A percentile compares a stretch with the other conserved stretches of the same genome.
These are phyloP conservation scores for Platyscapa corneri DNA, from an alignment of 1,140 invertebrate genomes.

Conservation along the genomic window DNA sequence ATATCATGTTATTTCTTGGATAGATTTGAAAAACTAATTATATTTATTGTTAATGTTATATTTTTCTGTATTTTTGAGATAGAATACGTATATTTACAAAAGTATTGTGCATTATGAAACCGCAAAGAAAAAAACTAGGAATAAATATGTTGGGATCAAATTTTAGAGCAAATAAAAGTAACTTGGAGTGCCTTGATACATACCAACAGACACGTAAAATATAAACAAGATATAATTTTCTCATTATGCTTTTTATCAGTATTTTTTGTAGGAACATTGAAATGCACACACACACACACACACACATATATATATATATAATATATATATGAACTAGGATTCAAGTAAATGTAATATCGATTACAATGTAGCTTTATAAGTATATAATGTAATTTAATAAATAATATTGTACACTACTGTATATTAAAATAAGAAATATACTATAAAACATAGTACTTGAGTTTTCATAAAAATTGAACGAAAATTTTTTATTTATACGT, in stretches of 20 bases:
- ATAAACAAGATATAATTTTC: slow-evolving; percentile 1
- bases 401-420: not conserved
- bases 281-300: too few relatives aligned
- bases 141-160: slow-evolving; percentile 15
- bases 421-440: slow-evolving; percentile 8
- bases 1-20: not conserved
- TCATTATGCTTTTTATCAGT: slow-evolving; percentile 23
- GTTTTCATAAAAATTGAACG: not conserved
- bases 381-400: not conserved
- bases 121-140: not conserved
- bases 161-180: slow-evolving; percentile 22
- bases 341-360: not conserved
- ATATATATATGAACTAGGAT: not conserved
- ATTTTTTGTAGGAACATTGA: slow-evolving; percentile 18
- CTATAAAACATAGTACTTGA: not conserved
- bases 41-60: not conserved
- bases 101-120: not conserved
- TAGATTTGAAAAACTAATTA: too few relatives aligned
- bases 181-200: slow-evolving; percentile 38
- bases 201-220: slow-evolving; percentile 6
- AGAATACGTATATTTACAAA: not conserved
- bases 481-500: not conserved
- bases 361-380: not conserved
- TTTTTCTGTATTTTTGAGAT: not conserved
- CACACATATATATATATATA: too few relatives aligned